These are phyloP conservation scores for Heterodera filipjevi DNA, from an alignment of 2,888 invertebrate genomes.

Conservation along the genomic window DNA sequence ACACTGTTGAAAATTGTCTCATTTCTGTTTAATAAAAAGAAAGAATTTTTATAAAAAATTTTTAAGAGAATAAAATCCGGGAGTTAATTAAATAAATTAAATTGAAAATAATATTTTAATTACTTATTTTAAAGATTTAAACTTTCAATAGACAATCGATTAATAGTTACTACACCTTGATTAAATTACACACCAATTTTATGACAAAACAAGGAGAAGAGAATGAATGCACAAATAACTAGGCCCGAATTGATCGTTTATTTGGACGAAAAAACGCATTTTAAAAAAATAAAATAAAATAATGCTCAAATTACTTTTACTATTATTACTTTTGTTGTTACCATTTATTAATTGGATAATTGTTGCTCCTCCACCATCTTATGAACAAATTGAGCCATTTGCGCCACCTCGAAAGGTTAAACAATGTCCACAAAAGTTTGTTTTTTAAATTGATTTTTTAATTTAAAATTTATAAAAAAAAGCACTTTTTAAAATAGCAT, in stretches of 20 bases:
- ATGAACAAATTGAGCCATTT: neutral
- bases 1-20: neutral
- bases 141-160: neutral
- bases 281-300: neutral
- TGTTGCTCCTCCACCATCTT: neutral
- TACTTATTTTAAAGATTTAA: no score
- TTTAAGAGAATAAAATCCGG: no score
- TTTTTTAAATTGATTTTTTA: neutral
- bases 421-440: neutral
- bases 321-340: neutral
- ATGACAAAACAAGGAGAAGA: no score
- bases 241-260: no score
- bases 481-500: no score
- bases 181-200: neutral
- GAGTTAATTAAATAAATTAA: neutral
- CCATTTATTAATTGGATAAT: neutral
- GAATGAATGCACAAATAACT: no score
- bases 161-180: neutral
- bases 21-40: no score
- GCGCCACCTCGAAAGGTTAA: neutral
- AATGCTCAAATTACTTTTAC: neutral
- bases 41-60: no score
- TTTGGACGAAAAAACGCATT: no score
- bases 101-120: neutral
- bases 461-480: neutral